phyloP scores from a whole-genome alignment of 2,888 invertebrate species.

The Neuroscelio doddi region DNA sequence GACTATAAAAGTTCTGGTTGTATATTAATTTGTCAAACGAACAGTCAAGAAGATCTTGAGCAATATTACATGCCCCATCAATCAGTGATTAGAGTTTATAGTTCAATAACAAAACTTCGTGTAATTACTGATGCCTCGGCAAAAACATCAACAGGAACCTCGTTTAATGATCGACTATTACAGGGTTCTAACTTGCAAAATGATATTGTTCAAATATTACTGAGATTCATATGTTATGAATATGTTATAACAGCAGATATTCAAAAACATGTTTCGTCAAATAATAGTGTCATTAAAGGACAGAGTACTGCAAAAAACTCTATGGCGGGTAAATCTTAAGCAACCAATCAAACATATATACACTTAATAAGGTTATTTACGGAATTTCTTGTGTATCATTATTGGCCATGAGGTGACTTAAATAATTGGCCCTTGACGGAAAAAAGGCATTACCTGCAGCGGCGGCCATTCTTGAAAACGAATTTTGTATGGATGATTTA shows the following conservation, averaged over 20 bases:
- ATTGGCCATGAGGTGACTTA: constrained; percentile 16
- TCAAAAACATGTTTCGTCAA: constrained; percentile 18
- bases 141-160: constrained; percentile 1
- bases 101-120: constrained; percentile 9
- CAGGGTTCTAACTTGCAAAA: constrained; percentile 20
- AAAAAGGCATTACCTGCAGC: no score
- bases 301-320: no score
- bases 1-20: constrained; percentile 31
- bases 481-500: no score
- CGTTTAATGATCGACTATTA: constrained; percentile 23
- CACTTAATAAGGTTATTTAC: constrained; percentile 23
- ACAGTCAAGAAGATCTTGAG: not conserved
- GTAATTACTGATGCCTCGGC: constrained; percentile 19
- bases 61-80: constrained; percentile 20
- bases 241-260: constrained; percentile 20
- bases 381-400: constrained; percentile 15
- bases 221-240: constrained; percentile 15
- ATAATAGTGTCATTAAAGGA: constrained; percentile 8
- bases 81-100: constrained; percentile 8
- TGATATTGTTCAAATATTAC: no score
- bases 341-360: constrained; percentile 13
- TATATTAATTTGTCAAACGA: constrained; percentile 15
- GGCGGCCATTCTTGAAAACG: no score
- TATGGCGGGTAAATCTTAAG: no score
- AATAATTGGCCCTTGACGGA: constrained; percentile 3